phyloP scores from a whole-genome alignment of 2,888 invertebrate species.

The Teinopalpus imperialis region DNA sequence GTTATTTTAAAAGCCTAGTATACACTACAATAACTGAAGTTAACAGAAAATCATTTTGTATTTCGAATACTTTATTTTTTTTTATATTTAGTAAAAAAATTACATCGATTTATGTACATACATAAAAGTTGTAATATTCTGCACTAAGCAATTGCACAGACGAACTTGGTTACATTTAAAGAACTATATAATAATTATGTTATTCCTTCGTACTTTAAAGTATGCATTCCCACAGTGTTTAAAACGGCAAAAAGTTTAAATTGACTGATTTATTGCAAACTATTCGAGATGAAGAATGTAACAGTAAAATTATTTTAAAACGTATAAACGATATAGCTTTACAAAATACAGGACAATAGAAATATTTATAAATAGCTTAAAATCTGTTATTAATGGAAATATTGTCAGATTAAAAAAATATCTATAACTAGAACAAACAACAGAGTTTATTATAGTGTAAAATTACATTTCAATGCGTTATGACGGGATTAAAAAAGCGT shows the following conservation, averaged over 20 bases:
- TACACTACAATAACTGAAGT: constrained; percentile 21
- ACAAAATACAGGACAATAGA: constrained; percentile 12
- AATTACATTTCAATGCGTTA: not conserved
- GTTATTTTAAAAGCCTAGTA: too few species aligned
- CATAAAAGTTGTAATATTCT: constrained; percentile 45
- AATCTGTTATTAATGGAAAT: constrained; percentile 9
- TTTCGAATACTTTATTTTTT: constrained; percentile 74
- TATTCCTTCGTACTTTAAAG: constrained; percentile 22
- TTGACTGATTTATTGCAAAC: constrained; percentile 34
- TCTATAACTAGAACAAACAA: constrained; percentile 16
- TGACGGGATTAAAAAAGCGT: constrained; percentile 15
- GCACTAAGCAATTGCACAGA: constrained; percentile 59
- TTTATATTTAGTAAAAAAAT: constrained; percentile 75
- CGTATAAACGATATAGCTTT: constrained; percentile 8
- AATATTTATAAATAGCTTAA: not conserved
- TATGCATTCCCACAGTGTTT: constrained; percentile 20
- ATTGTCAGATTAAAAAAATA: constrained; percentile 9
- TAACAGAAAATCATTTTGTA: constrained; percentile 50
- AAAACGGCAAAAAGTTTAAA: constrained; percentile 28
- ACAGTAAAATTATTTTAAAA: constrained; percentile 18
- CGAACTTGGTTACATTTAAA: constrained; percentile 38
- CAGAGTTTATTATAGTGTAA: not conserved
- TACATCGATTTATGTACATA: constrained; percentile 74
- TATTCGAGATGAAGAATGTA: constrained; percentile 20
- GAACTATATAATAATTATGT: constrained; percentile 26